phyloP scores from a whole-genome alignment of 2,888 invertebrate species.

The Cephonodes hylas region DNA sequence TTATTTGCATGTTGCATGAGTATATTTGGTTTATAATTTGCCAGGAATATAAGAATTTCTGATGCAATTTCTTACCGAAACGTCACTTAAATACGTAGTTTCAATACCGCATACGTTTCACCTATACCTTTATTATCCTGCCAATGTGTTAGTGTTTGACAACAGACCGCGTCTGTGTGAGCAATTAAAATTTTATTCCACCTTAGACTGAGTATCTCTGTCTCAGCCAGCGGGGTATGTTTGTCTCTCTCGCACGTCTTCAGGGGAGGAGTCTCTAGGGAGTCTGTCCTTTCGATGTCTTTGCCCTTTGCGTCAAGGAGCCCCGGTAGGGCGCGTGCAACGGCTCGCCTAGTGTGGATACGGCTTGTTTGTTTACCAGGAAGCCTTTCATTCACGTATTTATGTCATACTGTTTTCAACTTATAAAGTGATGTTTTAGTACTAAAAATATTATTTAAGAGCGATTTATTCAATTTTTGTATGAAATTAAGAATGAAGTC shows the following conservation, averaged over 20 bases:
- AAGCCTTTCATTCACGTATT: slow-evolving; percentile 15
- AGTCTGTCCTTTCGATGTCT: slow-evolving; percentile 85
- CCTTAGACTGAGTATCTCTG: slow-evolving; percentile 66
- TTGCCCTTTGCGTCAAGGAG: slow-evolving; percentile 80
- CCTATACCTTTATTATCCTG: slow-evolving; percentile 14
- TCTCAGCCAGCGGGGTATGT: slow-evolving; percentile 56
- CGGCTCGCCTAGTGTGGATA: slow-evolving; percentile 53
- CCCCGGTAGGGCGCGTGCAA: slow-evolving; percentile 71
- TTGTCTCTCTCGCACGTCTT: slow-evolving; percentile 68
- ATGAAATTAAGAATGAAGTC: no score
- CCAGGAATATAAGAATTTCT: no score
- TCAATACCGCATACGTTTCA: not conserved
- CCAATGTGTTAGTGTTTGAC: slow-evolving; percentile 54
- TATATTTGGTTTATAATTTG: no score
- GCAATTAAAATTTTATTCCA: slow-evolving; percentile 81
- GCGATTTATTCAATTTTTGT: no score
- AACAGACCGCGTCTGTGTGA: slow-evolving; percentile 63
- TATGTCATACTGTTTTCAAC: not conserved
- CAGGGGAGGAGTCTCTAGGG: slow-evolving; percentile 82
- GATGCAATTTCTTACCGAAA: no score
- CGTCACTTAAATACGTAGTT: no score
- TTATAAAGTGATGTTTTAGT: no score
- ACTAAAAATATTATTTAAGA: no score
- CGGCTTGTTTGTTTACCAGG: slow-evolving; percentile 23
- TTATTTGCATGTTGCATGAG: no score